phyloP scores from a whole-genome alignment of 2,797 vertebrate genomes.

The Vultur gryphus region DNA sequence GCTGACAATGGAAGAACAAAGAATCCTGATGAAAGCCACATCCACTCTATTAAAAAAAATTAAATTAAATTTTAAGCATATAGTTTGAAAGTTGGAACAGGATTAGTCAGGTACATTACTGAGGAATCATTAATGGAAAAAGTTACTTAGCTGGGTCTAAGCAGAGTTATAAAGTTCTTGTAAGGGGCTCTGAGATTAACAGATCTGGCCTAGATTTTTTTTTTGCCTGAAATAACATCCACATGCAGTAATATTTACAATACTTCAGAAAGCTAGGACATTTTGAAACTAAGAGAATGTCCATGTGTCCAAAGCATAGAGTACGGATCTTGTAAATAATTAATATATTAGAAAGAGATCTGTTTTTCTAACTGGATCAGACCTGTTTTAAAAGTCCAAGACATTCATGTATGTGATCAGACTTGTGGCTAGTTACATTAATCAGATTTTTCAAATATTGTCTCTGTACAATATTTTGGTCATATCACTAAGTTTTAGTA shows the following conservation, averaged over 20 bases:
- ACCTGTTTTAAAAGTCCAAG: not conserved
- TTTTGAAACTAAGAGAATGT: not conserved
- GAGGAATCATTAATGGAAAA: not conserved
- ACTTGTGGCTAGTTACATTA: not conserved
- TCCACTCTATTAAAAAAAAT: not conserved
- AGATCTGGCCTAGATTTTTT: not conserved
- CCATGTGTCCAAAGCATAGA: not conserved
- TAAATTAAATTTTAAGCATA: not conserved
- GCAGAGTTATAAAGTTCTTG: not conserved
- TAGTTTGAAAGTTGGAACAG: not conserved
- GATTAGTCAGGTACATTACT: not conserved
- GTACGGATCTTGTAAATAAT: not conserved
- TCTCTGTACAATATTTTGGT: not conserved
- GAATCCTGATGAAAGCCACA: not conserved
- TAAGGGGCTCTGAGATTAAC: not conserved
- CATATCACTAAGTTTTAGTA: not conserved
- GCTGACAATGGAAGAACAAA: not conserved
- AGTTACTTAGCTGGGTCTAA: not conserved
- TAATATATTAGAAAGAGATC: not conserved
- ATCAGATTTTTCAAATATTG: not conserved
- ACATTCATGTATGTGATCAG: not conserved
- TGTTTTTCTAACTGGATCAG: not conserved
- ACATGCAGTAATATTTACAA: not conserved
- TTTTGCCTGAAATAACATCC: not conserved
- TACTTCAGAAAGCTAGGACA: not conserved